These are phyloP conservation scores for Aspidiotus rigidus DNA, from an alignment of 2,888 invertebrate species.

Conservation along the genomic window DNA sequence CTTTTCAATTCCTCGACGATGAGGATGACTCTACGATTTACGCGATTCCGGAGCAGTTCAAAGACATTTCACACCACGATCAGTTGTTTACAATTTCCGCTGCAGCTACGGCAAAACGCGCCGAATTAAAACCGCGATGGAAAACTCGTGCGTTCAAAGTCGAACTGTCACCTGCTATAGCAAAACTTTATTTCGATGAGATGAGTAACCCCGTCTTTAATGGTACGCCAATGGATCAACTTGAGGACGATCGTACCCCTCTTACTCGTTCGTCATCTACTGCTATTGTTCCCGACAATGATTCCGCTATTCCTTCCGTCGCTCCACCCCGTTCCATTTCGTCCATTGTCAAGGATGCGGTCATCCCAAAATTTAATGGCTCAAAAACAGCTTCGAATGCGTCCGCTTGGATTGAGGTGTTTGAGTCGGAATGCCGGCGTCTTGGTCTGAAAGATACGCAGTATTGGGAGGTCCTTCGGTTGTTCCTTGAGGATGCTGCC, in stretches of 20 bases:
- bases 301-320: background rate
- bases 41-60: background rate
- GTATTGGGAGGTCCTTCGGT: background rate
- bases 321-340: background rate
- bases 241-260: constrained; percentile 1
- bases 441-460: background rate
- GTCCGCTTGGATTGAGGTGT: background rate
- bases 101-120: background rate
- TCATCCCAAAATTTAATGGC: background rate
- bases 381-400: background rate
- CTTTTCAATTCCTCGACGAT: background rate
- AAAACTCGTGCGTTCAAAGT: background rate
- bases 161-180: background rate
- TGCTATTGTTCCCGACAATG: background rate
- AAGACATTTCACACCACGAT: background rate
- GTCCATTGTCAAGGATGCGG: background rate
- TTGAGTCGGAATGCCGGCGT: background rate
- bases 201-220: background rate
- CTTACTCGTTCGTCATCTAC: no score
- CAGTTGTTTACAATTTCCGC: background rate
- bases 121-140: background rate
- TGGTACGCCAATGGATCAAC: background rate
- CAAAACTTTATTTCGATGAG: background rate
- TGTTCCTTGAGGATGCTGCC: constrained; percentile 3
- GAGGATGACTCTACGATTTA: background rate